Evolutionary conservation across 2,888 invertebrate species (phyloP).

Genomic region (Pheosia gnoma): DNA sequence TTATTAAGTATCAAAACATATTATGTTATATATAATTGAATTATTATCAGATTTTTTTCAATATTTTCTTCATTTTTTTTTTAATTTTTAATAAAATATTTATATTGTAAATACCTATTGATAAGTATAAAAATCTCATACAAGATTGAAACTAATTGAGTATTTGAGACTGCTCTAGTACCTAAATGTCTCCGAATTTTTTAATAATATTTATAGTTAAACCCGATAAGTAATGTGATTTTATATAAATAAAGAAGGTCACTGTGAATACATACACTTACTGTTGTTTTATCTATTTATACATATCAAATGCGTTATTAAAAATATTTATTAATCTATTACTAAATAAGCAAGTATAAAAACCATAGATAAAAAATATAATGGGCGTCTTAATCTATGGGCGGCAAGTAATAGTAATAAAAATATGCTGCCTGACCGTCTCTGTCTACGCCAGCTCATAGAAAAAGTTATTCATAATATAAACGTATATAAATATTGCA

Average conservation of each 20-base stretch:
- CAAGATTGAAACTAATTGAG: slow-evolving; percentile 25
- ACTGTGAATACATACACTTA: slow-evolving; percentile 25
- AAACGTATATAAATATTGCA: no score
- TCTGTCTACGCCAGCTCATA: no score
- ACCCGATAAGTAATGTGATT: slow-evolving; percentile 33
- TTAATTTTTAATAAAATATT: slow-evolving; percentile 10
- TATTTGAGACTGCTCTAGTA: slow-evolving; percentile 39
- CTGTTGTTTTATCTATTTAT: slow-evolving; percentile 23
- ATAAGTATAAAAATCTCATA: slow-evolving; percentile 20
- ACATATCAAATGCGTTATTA: slow-evolving; percentile 43
- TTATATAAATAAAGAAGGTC: slow-evolving; percentile 29
- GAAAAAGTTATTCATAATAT: neutral
- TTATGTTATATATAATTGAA: no score
- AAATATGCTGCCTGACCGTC: no score
- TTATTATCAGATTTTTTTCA: no score
- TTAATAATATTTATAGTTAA: slow-evolving; percentile 8
- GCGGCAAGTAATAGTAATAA: no score
- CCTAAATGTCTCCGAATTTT: slow-evolving; percentile 33
- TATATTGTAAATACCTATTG: slow-evolving; percentile 26
- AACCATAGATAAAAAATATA: no score
- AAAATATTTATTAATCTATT: no score
- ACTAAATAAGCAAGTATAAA: no score
- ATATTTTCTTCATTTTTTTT: slow-evolving; percentile 18
- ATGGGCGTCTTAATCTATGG: no score
- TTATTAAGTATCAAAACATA: no score